Conservation (phyloP, 2,888 invertebrate species). For the Tridacna gigas region DNA sequence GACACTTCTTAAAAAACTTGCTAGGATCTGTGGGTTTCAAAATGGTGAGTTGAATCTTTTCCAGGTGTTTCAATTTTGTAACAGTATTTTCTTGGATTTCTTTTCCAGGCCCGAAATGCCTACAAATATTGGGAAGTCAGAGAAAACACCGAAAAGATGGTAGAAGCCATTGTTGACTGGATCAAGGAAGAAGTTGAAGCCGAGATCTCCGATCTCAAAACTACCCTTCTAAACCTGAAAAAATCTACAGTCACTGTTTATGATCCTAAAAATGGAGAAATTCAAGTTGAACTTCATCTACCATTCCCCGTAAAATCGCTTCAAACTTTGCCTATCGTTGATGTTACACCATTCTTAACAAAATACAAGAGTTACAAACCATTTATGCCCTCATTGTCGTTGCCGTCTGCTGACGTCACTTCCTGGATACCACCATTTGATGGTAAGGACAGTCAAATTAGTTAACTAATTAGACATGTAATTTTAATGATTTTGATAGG, state of each 20-base stretch:
- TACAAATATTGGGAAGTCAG: slow-evolving; percentile 74
- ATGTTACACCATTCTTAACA: slow-evolving; percentile 53
- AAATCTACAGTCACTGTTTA: slow-evolving; percentile 63
- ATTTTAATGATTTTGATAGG: background rate
- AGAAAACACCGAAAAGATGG: slow-evolving; percentile 61
- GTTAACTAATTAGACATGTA: background rate
- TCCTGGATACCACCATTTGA: slow-evolving; percentile 94
- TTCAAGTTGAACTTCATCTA: slow-evolving; percentile 65
- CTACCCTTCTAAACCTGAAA: slow-evolving; percentile 44
- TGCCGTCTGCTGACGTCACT: slow-evolving; percentile 89
- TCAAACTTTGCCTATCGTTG: slow-evolving; percentile 52
- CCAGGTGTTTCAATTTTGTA: background rate
- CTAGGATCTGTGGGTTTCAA: too few relatives aligned
- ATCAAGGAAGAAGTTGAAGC: slow-evolving; percentile 61
- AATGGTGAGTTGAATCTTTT: too few relatives aligned
- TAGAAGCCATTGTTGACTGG: slow-evolving; percentile 53
- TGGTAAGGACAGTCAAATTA: slow-evolving; percentile 86
- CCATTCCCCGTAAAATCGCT: slow-evolving; percentile 64
- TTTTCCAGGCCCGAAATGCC: slow-evolving; percentile 67
- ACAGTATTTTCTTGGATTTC: background rate
- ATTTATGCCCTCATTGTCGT: slow-evolving; percentile 84
- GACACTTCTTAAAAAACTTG: too few relatives aligned
- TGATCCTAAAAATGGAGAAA: slow-evolving; percentile 65
- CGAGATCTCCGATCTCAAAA: slow-evolving; percentile 55
- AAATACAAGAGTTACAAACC: slow-evolving; percentile 63